Percentiles rank a stretch among this genome's conserved stretches.
Conservation (phyloP, 2,888 invertebrate genomes). For the Pristionchus mayeri region DNA sequence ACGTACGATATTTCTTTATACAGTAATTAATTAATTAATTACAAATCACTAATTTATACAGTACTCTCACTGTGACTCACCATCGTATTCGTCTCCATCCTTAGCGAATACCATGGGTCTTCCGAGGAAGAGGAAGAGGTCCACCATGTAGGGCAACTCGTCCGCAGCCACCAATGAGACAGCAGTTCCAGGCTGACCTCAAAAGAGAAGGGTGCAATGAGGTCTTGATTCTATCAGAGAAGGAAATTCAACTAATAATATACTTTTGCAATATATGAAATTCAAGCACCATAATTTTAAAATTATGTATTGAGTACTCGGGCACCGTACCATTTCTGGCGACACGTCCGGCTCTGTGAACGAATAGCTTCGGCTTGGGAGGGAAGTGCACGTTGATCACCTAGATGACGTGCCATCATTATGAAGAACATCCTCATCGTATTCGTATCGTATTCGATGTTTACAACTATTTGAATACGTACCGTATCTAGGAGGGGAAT, state of each 20-base stretch:
- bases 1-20: too few species aligned
- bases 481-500: slow-evolving; percentile 90
- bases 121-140: slow-evolving; percentile 93
- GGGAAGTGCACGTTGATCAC: slow-evolving; percentile 98
- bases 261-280: too few species aligned
- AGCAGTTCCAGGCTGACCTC: slow-evolving; percentile 91
- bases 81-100: slow-evolving; percentile 60
- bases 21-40: too few species aligned
- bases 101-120: slow-evolving; percentile 81
- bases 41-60: too few species aligned
- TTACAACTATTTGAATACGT: not conserved
- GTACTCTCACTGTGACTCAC: too few species aligned
- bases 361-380: slow-evolving; percentile 94
- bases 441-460: not conserved
- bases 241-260: too few species aligned
- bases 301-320: not conserved
- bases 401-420: too few species aligned
- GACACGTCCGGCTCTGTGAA: slow-evolving; percentile 93
- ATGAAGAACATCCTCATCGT: not conserved
- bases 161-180: slow-evolving; percentile 91
- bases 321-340: slow-evolving; percentile 60
- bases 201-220: too few species aligned
- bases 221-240: too few species aligned
- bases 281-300: not conserved
- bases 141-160: slow-evolving; percentile 92